Percentiles rank a stretch among this genome's conserved stretches.
Conservation (phyloP, 2,113 vertebrate species). For the Gadus macrocephalus region DNA sequence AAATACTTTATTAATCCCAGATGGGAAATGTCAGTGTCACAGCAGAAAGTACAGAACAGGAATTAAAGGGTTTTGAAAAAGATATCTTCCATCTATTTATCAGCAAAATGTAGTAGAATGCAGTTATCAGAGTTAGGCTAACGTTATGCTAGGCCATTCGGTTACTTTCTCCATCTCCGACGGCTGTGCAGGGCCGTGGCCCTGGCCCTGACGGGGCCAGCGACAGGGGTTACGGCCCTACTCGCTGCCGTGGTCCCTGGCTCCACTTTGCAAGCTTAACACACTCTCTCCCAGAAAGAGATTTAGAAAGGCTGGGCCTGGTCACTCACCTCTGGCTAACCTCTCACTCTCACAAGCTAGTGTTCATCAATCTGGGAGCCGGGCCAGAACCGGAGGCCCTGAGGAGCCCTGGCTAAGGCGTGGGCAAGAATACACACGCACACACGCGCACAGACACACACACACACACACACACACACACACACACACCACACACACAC, state of each 20-base stretch:
- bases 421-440: neutral
- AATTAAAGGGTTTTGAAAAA: no score
- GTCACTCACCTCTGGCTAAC: constrained; percentile 45
- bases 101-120: no score
- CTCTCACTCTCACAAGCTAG: constrained; percentile 37
- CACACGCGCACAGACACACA: neutral
- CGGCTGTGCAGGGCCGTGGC: constrained; percentile 35
- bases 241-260: constrained; percentile 29
- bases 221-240: constrained; percentile 57
- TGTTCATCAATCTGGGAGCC: constrained; percentile 53
- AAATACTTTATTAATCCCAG: no score
- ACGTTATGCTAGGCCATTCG: no score
- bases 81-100: no score
- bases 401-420: constrained; percentile 17
- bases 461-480: constrained; percentile 1
- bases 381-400: constrained; percentile 39
- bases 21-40: no score
- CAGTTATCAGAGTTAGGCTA: no score
- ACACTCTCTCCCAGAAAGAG: constrained; percentile 29
- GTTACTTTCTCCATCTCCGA: neutral
- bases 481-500: constrained; percentile 15
- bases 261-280: constrained; percentile 21
- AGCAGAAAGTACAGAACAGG: no score
- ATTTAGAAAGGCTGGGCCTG: constrained; percentile 40
- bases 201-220: constrained; percentile 33